phyloP scores from a whole-genome alignment of 2,797 vertebrate species.

The Protosalanx chinensis region DNA sequence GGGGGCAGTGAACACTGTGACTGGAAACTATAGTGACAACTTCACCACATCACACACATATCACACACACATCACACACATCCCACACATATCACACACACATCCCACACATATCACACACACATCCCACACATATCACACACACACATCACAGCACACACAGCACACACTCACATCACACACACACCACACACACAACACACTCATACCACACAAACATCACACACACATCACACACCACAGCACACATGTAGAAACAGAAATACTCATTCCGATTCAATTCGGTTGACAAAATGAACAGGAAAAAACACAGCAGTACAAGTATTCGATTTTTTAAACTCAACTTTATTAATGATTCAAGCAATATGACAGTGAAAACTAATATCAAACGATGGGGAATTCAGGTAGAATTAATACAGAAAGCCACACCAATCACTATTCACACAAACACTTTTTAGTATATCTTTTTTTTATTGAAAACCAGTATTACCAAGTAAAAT shows the following conservation, averaged over 20 bases:
- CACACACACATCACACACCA: too few relatives aligned
- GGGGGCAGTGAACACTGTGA: neutral
- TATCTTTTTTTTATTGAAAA: conserved; percentile 70
- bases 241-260: too few relatives aligned
- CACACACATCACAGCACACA: too few relatives aligned
- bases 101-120: too few relatives aligned
- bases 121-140: too few relatives aligned
- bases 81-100: too few relatives aligned
- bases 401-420: conserved; percentile 1
- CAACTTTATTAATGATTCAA: conserved; percentile 62
- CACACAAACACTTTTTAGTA: conserved; percentile 65
- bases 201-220: too few relatives aligned
- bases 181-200: too few relatives aligned
- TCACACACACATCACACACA: too few relatives aligned
- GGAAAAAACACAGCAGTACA: neutral
- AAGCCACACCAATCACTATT: conserved; percentile 56
- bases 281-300: neutral
- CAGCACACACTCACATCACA: too few relatives aligned
- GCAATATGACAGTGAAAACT: conserved; percentile 46
- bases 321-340: conserved; percentile 29
- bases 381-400: neutral
- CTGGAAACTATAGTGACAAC: neutral
- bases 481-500: conserved; percentile 33
- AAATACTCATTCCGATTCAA: neutral
- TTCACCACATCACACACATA: too few relatives aligned